Percentiles rank a stretch among this genome's conserved stretches.
Evolutionary conservation across 2,113 vertebrate species (phyloP).

Genomic region (Clinocottus analis): DNA sequence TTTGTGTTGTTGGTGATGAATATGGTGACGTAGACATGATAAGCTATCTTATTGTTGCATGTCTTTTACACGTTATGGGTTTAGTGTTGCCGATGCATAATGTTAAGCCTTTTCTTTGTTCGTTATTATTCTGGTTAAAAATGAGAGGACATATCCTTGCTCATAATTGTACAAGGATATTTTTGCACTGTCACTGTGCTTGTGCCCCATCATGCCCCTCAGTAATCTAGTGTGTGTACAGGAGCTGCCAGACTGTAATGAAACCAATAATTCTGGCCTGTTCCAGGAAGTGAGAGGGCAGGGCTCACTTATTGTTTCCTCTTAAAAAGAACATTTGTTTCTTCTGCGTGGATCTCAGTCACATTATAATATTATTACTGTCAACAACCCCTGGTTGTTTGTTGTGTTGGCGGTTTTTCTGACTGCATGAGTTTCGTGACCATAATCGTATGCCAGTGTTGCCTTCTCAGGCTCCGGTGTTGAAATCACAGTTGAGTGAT

Average conservation of each 20-base stretch:
- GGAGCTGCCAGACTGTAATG: conserved; percentile 10
- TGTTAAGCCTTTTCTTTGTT: neutral
- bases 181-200: neutral
- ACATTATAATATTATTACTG: neutral
- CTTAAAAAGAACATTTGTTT: conserved; percentile 49
- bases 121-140: neutral
- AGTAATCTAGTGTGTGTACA: neutral
- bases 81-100: neutral
- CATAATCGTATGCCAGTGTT: neutral
- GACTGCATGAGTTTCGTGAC: neutral
- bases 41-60: neutral
- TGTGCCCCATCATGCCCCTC: neutral
- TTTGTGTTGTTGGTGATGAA: conserved; percentile 4
- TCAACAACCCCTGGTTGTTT: neutral
- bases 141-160: neutral
- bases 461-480: neutral
- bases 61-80: neutral
- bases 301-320: conserved; percentile 71
- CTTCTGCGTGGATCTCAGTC: conserved; percentile 15
- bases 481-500: neutral
- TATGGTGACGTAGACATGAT: neutral
- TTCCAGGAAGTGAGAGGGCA: conserved; percentile 79
- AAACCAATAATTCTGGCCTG: conserved; percentile 46
- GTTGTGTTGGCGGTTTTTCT: neutral
- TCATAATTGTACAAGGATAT: neutral